phyloP scores from a whole-genome alignment of 2,888 invertebrate species.

The Scrobipalpa costella region DNA sequence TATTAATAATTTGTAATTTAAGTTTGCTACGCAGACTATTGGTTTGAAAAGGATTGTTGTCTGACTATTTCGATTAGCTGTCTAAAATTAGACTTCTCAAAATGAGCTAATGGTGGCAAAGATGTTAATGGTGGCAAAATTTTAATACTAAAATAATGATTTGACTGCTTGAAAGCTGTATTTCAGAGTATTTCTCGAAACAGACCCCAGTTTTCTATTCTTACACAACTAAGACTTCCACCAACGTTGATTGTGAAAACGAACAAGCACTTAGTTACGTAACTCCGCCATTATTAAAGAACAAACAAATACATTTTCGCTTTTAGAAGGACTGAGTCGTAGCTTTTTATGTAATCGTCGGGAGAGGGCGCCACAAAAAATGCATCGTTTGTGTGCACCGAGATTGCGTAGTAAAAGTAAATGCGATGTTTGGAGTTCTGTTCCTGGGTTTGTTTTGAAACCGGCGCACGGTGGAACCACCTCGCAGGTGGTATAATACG shows the following conservation, averaged over 20 bases:
- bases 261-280: constrained; percentile 9
- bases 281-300: constrained; percentile 10
- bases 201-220: background rate
- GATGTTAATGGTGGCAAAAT: no score
- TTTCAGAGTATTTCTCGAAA: background rate
- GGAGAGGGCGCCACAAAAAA: constrained; percentile 8
- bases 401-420: constrained; percentile 21
- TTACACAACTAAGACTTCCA: background rate
- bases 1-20: no score
- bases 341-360: background rate
- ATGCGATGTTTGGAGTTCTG: constrained; percentile 9
- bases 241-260: background rate
- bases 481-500: background rate
- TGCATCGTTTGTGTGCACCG: constrained; percentile 10
- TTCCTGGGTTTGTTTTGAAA: background rate
- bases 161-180: background rate
- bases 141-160: no score
- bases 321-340: background rate
- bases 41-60: no score
- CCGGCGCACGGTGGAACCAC: background rate
- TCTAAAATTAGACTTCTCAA: no score
- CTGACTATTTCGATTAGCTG: no score
- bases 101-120: no score
- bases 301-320: constrained; percentile 15
- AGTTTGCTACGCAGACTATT: no score